Percentiles rank a stretch among this genome's conserved stretches.
Evolutionary conservation across 1,140 invertebrate species (phyloP).

Genomic region (Papilio machaon): DNA sequence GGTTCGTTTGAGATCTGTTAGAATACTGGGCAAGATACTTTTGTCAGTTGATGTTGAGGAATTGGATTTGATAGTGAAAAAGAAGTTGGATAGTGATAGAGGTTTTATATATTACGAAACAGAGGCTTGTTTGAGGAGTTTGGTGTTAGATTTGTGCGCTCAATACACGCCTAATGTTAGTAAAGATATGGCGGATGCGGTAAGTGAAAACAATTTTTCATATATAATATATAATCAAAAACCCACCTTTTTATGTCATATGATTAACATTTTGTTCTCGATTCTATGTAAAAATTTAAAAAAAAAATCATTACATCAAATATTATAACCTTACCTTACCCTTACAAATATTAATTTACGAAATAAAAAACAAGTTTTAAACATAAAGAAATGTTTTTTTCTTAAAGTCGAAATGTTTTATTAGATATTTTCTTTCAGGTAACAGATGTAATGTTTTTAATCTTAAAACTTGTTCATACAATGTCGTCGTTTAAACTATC

Average conservation of each 20-base stretch:
- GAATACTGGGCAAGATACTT: constrained; percentile 89
- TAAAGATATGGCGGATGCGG: constrained; percentile 85
- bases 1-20: constrained; percentile 89
- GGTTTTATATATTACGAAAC: constrained; percentile 86
- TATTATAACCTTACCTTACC: no score
- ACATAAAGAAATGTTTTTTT: no score
- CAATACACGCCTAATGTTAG: constrained; percentile 86
- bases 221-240: no score
- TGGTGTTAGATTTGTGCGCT: constrained; percentile 88
- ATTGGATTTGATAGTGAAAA: constrained; percentile 80
- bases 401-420: constrained; percentile 74
- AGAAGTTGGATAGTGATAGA: constrained; percentile 73
- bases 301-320: no score
- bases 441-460: constrained; percentile 70
- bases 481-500: constrained; percentile 59
- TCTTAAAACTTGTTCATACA: constrained; percentile 64
- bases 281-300: no score
- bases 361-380: no score
- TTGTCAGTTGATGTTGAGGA: constrained; percentile 84
- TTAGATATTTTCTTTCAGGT: constrained; percentile 66
- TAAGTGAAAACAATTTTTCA: constrained; percentile 53
- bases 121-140: constrained; percentile 83
- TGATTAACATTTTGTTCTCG: no score
- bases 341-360: no score
- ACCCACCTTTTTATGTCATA: no score